A percentile compares a stretch with the other conserved stretches of the same genome.
phyloP scores from a whole-genome alignment of 2,888 invertebrate genomes.

The Cyclophora punctaria region DNA sequence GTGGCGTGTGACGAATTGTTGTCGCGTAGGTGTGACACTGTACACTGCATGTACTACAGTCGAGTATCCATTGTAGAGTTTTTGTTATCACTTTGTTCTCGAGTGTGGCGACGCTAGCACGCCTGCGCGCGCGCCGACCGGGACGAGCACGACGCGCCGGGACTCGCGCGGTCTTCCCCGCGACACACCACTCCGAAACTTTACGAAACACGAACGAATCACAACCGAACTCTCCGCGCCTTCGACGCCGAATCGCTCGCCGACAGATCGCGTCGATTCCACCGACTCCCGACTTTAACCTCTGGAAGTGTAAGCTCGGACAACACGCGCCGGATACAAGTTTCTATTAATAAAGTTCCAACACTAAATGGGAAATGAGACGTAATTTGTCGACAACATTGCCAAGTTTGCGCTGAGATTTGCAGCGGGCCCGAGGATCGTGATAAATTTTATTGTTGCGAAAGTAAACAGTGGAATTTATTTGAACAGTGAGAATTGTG shows the following conservation, averaged over 20 bases:
- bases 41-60: conserved; percentile 11
- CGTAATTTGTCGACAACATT: conserved; percentile 53
- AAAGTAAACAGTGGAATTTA: conserved; percentile 46
- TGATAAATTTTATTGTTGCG: conserved; percentile 52
- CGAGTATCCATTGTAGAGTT: conserved; percentile 50
- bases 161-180: conserved; percentile 48
- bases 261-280: conserved; percentile 18
- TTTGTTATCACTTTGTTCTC: conserved; percentile 67
- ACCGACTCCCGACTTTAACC: conserved; percentile 19
- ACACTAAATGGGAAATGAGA: conserved; percentile 48
- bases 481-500: conserved; percentile 36
- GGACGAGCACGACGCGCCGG: conserved; percentile 37
- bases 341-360: conserved; percentile 55
- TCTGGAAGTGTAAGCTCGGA: conserved; percentile 28
- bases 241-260: conserved; percentile 30
- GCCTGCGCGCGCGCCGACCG: conserved; percentile 46
- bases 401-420: conserved; percentile 66
- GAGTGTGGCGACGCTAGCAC: conserved; percentile 45
- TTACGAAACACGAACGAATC: conserved; percentile 54
- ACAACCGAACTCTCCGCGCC: conserved; percentile 35
- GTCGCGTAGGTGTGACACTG: conserved; percentile 30
- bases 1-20: conserved; percentile 25
- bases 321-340: conserved; percentile 36
- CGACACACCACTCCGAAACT: conserved; percentile 39
- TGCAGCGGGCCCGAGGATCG: conserved; percentile 35